Conservation (phyloP, 2,888 invertebrate species). For the Epirrita christyi region DNA sequence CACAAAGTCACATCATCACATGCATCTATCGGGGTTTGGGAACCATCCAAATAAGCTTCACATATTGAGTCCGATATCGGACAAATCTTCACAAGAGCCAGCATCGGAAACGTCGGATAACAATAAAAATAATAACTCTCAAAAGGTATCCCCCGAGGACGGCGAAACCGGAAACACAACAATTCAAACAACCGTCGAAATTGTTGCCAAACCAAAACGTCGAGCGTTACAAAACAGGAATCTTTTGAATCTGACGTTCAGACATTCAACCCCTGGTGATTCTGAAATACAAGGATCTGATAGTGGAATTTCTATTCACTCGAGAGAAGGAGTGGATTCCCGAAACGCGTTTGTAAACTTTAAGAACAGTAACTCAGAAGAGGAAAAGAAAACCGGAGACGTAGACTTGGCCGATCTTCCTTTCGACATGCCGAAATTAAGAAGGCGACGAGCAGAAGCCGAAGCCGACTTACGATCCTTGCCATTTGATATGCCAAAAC, state of each 20-base stretch:
- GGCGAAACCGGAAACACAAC: slow-evolving; percentile 71
- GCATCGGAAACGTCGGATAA: slow-evolving; percentile 93
- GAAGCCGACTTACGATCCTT: slow-evolving; percentile 92
- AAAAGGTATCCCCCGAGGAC: slow-evolving; percentile 91
- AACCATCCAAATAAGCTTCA: slow-evolving; percentile 91
- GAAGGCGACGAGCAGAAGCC: slow-evolving; percentile 89
- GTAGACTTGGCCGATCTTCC: slow-evolving; percentile 92
- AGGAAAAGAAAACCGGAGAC: slow-evolving; percentile 80
- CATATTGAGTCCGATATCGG: slow-evolving; percentile 94
- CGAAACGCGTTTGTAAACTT: slow-evolving; percentile 86
- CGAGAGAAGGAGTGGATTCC: slow-evolving; percentile 91
- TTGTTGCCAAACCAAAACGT: slow-evolving; percentile 85
- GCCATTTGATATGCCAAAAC: slow-evolving; percentile 96
- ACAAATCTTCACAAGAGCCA: slow-evolving; percentile 95
- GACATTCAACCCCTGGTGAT: slow-evolving; percentile 86
- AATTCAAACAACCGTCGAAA: slow-evolving; percentile 77
- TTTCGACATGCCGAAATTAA: slow-evolving; percentile 95
- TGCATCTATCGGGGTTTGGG: slow-evolving; percentile 88
- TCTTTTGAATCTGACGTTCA: slow-evolving; percentile 87
- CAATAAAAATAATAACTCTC: slow-evolving; percentile 91
- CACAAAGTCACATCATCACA: slow-evolving; percentile 85
- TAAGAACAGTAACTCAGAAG: slow-evolving; percentile 83
- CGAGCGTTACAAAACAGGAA: slow-evolving; percentile 91
- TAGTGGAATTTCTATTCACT: slow-evolving; percentile 94
- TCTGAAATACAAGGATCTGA: slow-evolving; percentile 94